phyloP scores from a whole-genome alignment of 92 coral and sea anemone species.

The Phymanthus crucifer region DNA sequence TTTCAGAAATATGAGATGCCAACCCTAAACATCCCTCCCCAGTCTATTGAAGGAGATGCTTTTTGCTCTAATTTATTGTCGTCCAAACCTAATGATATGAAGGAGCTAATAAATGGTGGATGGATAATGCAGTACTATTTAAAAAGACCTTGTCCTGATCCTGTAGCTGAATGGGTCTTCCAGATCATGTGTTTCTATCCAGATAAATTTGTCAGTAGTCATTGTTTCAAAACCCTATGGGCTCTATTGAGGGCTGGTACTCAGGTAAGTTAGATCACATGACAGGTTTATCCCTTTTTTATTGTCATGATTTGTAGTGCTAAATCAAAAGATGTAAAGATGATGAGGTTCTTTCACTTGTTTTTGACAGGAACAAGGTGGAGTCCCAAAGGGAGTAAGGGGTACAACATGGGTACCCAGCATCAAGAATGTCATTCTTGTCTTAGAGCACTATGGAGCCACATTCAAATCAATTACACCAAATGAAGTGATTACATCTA shows the following conservation, averaged over 20 bases:
- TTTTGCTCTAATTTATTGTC: conserved; percentile 46
- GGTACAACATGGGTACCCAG: conserved; percentile 83
- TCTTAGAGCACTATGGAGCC: conserved; percentile 69
- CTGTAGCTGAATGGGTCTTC: conserved; percentile 87
- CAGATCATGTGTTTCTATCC: conserved; percentile 73
- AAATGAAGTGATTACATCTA: conserved; percentile 31
- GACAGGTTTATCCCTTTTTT: no score
- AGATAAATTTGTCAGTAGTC: conserved; percentile 62
- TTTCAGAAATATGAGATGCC: conserved; percentile 36
- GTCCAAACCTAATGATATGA: conserved; percentile 52
- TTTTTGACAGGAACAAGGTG: conserved; percentile 52
- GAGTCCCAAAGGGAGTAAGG: conserved; percentile 48
- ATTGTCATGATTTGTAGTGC: no score
- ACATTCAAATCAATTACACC: conserved; percentile 54
- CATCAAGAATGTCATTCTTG: conserved; percentile 49
- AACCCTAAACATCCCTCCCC: neutral
- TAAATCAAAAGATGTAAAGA: no score
- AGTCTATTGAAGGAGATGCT: conserved; percentile 20
- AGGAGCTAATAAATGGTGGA: conserved; percentile 83
- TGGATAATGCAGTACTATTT: conserved; percentile 88
- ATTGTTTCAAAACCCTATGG: conserved; percentile 82
- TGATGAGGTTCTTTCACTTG: neutral
- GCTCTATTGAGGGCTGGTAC: conserved; percentile 62
- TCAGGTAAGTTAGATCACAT: conserved; percentile 57
- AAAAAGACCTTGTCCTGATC: conserved; percentile 75